Evolutionary conservation across 2,888 invertebrate species (phyloP), one percentile per base, ranked within the genome.

Genomic region (Margaritifera margaritifera): DNA sequence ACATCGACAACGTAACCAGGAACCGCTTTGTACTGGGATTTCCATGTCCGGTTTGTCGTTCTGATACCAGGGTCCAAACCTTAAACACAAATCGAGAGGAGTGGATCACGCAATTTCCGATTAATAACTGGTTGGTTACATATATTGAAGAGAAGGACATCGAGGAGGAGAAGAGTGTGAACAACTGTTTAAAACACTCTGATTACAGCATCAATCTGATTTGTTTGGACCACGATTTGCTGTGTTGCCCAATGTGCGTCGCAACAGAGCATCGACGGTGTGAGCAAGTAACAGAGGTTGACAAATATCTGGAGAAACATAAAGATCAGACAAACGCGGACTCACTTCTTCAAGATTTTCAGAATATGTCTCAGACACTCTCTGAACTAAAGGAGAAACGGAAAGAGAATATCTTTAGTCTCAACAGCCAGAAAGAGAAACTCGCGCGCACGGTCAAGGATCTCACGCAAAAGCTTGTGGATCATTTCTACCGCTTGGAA

Each of bases 51-150:
- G 74, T 76, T 19, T 80, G 78, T 56, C 69, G 77, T 3, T 62
- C 75, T 11, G 64, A 70, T 24, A 74, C 77, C 0, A 71, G 60
- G 64, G 74, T 78, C 8, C 57, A 69, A 3, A 71, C 64, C 63
- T 66, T 75, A 18, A 75, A 65, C 53, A 62, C 68, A 2, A 63
- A 64, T 15, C 61, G 58, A 24, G 64, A 70, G 2, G 59, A 67
- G 6, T 80, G 78, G 77, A 72, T 77, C 18, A 77, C 77, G 27
- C 77, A 77, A 54, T 77, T 80, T 54, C 80, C 78, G 1, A 65
- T 78, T 4, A 78, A 80, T 65, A 66, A 77, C 59, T 75, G 76
- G 64, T 71, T 77, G n/a, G 51, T 73, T 53, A 72, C 71, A 1
- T 53, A 75, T 18, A 75, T 78, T 56, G 78, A 78, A 27, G 76